Conservation (phyloP, 1,140 invertebrate genomes). For the Leguminivora glycinivorella region DNA sequence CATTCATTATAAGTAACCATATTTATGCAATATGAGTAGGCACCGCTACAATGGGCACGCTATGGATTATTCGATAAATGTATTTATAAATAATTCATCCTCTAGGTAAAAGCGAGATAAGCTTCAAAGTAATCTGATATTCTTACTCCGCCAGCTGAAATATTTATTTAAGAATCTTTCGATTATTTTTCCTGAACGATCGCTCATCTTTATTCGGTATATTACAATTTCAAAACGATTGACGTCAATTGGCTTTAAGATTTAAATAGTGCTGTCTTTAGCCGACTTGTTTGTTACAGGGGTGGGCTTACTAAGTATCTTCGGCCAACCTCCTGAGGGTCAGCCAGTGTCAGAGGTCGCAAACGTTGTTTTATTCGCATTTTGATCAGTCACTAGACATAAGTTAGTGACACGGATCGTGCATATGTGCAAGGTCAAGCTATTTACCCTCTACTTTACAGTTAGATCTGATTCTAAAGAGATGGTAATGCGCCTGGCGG, state of each 20-base stretch:
- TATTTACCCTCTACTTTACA: constrained; percentile 45
- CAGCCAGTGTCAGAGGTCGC: neutral
- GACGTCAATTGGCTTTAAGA: constrained; percentile 27
- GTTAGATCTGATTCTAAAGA: constrained; percentile 46
- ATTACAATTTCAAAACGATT: constrained; percentile 29
- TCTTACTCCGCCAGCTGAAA: constrained; percentile 21
- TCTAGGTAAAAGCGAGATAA: constrained; percentile 11
- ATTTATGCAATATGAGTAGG: neutral
- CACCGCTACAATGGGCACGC: neutral
- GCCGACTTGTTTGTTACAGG: neutral
- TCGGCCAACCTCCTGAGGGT: neutral
- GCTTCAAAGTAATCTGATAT: constrained; percentile 29
- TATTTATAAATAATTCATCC: constrained; percentile 23
- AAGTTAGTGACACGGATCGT: constrained; percentile 34
- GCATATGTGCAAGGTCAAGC: constrained; percentile 43
- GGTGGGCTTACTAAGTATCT: neutral
- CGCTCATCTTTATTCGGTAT: constrained; percentile 35
- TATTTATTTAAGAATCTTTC: constrained; percentile 27
- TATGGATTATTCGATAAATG: constrained; percentile 3
- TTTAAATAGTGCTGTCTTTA: constrained; percentile 20
- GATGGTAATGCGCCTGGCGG: constrained; percentile 39
- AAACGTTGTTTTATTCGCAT: constrained; percentile 36
- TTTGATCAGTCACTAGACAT: constrained; percentile 36
- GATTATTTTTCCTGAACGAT: constrained; percentile 29
- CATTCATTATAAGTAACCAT: neutral